A percentile compares a stretch with the other conserved stretches of the same genome.
Evolutionary conservation across 2,888 invertebrate species (phyloP).

Genomic region (Nemurella pictetii): DNA sequence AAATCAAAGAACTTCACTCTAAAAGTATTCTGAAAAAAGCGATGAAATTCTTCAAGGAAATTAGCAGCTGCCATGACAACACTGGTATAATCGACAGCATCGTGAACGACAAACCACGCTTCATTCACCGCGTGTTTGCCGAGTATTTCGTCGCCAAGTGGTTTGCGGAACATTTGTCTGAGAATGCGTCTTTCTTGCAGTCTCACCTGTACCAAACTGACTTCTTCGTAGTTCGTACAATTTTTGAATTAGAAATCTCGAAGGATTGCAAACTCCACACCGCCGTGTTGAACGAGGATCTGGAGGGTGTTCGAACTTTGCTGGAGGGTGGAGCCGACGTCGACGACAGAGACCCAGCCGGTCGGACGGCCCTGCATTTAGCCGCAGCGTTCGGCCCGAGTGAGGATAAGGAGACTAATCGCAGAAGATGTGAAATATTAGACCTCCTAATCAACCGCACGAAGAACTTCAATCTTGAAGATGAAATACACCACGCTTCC

Average conservation of each 20-base stretch:
- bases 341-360: conserved; percentile 27
- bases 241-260: conserved; percentile 33
- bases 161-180: conserved; percentile 22
- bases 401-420: background rate
- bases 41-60: background rate
- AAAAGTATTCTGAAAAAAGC: conserved; percentile 2
- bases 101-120: conserved; percentile 25
- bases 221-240: conserved; percentile 21
- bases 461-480: background rate
- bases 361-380: conserved; percentile 32
- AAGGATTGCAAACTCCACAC: conserved; percentile 26
- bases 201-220: conserved; percentile 10
- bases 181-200: conserved; percentile 12
- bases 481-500: conserved; percentile 22
- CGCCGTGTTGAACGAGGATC: conserved; percentile 32
- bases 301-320: background rate
- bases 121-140: conserved; percentile 36
- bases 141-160: conserved; percentile 37
- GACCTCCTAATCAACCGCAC: conserved; percentile 3
- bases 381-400: conserved; percentile 11
- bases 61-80: conserved; percentile 27
- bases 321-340: background rate
- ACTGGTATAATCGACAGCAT: conserved; percentile 29
- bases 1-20: background rate
- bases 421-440: conserved; percentile 5